These are phyloP conservation scores for Otus scops DNA, from an alignment of 2,797 vertebrate genomes.

Conservation along the genomic window DNA sequence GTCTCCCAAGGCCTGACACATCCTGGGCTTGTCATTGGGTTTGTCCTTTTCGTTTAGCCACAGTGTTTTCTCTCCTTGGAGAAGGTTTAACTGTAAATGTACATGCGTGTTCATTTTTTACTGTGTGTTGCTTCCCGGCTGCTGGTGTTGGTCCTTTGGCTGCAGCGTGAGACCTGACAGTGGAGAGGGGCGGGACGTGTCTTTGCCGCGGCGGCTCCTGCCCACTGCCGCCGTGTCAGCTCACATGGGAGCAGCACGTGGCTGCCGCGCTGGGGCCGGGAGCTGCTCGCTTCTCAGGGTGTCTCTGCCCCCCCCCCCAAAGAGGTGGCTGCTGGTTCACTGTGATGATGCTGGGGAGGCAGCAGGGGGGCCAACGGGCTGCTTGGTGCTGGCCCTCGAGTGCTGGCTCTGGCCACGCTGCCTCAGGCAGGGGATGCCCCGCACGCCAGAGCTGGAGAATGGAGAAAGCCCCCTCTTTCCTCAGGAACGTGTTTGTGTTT, in stretches of 20 bases:
- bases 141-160: neutral
- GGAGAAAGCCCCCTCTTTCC: slow-evolving; percentile 51
- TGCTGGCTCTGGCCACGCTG: accelerated
- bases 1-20: neutral
- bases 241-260: neutral
- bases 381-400: neutral
- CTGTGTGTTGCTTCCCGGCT: neutral
- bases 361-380: neutral
- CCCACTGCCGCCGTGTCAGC: accelerated
- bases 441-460: neutral
- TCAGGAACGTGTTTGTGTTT: slow-evolving; percentile 56
- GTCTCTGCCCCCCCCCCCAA: neutral
- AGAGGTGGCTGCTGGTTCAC: neutral
- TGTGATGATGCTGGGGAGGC: slow-evolving; percentile 13
- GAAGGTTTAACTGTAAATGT: neutral
- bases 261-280: neutral
- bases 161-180: neutral
- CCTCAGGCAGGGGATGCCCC: neutral
- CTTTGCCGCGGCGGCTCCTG: neutral
- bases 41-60: slow-evolving; percentile 26
- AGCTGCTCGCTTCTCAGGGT: neutral
- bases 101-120: neutral
- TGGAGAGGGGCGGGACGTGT: neutral
- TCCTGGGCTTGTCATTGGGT: neutral
- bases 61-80: neutral